Evolutionary conservation across 2,888 invertebrate genomes (phyloP).

Genomic region (Muscina levida): DNA sequence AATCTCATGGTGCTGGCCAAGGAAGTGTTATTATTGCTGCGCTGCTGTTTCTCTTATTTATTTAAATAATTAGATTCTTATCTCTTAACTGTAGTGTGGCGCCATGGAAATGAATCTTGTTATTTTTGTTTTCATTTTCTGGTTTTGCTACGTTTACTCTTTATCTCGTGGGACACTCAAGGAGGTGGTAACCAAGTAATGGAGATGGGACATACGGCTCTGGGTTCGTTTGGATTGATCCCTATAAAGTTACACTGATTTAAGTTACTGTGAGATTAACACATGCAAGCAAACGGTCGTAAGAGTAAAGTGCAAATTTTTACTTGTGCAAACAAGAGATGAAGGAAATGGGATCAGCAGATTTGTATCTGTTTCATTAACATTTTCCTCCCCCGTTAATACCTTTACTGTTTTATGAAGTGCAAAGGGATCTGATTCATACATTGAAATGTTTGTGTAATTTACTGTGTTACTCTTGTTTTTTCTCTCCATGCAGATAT

Average conservation of each 20-base stretch:
- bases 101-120: conserved; percentile 24
- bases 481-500: too few relatives aligned
- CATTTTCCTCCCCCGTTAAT: not conserved
- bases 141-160: not conserved
- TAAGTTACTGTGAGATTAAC: too few relatives aligned
- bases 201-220: not conserved
- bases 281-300: too few relatives aligned
- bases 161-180: not conserved
- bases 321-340: too few relatives aligned
- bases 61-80: conserved; percentile 37
- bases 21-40: not conserved
- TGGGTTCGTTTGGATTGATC: too few relatives aligned
- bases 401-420: too few relatives aligned
- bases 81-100: not conserved
- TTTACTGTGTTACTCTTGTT: not conserved
- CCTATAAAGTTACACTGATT: too few relatives aligned
- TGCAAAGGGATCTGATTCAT: too few relatives aligned
- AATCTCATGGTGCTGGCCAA: not conserved
- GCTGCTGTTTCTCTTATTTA: conserved; percentile 19
- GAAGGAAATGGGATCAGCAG: not conserved
- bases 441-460: not conserved
- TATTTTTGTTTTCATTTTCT: not conserved
- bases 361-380: not conserved
- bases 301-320: too few relatives aligned
- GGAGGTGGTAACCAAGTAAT: not conserved